A percentile compares a stretch with the other conserved stretches of the same genome.
These are phyloP conservation scores for Yponomeuta plumbellus DNA, from an alignment of 2,888 invertebrate genomes.

Conservation along the genomic window DNA sequence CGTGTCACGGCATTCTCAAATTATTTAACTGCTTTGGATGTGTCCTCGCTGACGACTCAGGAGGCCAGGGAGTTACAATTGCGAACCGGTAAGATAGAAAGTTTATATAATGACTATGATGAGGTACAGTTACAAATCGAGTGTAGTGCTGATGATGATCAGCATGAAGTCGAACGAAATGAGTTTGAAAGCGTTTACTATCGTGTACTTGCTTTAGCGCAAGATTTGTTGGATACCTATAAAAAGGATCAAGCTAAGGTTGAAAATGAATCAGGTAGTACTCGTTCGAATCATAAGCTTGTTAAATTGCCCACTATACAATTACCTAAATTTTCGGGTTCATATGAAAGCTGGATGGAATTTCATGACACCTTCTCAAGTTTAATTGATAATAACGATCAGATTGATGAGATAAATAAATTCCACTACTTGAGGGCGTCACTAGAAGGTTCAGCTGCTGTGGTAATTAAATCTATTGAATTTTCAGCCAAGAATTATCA, in stretches of 20 bases:
- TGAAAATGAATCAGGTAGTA: background rate
- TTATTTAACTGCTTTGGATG: slow-evolving; percentile 16
- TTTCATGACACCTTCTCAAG: slow-evolving; percentile 10
- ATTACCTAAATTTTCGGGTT: slow-evolving; percentile 7
- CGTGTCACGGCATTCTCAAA: slow-evolving; percentile 20
- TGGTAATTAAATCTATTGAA: slow-evolving; percentile 21
- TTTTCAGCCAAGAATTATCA: slow-evolving; percentile 21
- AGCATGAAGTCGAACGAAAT: slow-evolving; percentile 18
- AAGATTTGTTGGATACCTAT: background rate
- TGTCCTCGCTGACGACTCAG: background rate
- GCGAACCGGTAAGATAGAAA: slow-evolving; percentile 22
- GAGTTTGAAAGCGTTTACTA: background rate
- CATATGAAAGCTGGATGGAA: slow-evolving; percentile 12
- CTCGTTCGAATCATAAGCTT: background rate
- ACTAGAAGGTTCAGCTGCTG: slow-evolving; percentile 19
- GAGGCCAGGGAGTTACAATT: slow-evolving; percentile 24
- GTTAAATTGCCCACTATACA: slow-evolving; percentile 14
- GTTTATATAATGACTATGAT: slow-evolving; percentile 25
- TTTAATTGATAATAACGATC: slow-evolving; percentile 9
- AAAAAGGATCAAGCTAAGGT: background rate
- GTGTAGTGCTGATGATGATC: slow-evolving; percentile 22
- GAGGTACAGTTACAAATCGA: slow-evolving; percentile 26
- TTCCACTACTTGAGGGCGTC: slow-evolving; percentile 14
- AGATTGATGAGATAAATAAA: slow-evolving; percentile 11
- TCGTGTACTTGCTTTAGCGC: background rate